Conservation (phyloP, 92 coral and sea anemone genomes). For the Virgularia gustaviana region DNA sequence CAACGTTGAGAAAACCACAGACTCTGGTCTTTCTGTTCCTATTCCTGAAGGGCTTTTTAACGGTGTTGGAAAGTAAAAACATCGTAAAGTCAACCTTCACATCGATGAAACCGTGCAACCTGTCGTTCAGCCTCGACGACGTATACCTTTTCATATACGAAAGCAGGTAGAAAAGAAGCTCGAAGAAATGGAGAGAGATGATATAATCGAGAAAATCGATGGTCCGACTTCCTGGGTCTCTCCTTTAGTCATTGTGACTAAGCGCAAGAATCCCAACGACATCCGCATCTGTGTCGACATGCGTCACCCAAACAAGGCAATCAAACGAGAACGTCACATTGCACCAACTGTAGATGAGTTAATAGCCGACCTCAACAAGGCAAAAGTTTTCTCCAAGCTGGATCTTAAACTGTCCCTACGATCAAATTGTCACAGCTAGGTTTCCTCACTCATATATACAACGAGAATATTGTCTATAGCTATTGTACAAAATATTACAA, state of each 20-base stretch:
- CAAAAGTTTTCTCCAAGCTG: background rate
- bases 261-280: background rate
- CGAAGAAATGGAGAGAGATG: background rate
- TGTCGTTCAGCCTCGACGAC: too few species aligned
- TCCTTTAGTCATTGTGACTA: background rate
- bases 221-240: slow-evolving; percentile 7
- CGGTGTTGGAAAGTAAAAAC: background rate
- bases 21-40: too few species aligned
- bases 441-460: too few species aligned
- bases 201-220: background rate
- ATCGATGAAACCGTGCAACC: background rate
- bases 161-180: background rate
- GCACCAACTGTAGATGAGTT: background rate
- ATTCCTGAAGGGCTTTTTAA: too few species aligned
- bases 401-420: too few species aligned
- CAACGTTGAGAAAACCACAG: too few species aligned
- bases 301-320: background rate
- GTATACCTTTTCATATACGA: slow-evolving; percentile 1
- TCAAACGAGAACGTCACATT: background rate
- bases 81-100: background rate
- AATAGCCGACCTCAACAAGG: background rate
- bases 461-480: too few species aligned
- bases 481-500: too few species aligned
- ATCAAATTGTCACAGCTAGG: too few species aligned
- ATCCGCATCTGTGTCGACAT: background rate